Conservation (phyloP, 2,113 vertebrate species). For the Paracanthobrama guichenoti region DNA sequence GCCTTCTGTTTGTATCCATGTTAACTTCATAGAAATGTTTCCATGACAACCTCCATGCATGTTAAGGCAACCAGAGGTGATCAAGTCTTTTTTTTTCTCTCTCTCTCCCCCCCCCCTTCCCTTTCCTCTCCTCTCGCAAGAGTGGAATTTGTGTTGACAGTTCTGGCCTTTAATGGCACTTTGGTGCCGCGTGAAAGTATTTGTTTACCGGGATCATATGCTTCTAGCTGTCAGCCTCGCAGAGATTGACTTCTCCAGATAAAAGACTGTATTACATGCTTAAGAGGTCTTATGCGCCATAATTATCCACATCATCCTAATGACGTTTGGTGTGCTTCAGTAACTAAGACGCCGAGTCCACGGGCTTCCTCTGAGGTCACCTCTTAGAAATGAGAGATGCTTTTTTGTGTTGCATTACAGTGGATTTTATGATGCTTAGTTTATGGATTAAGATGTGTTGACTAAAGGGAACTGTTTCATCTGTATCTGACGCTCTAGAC, state of each 20-base stretch:
- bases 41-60: conserved; percentile 98
- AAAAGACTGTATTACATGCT: conserved; percentile 88
- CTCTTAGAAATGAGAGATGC: conserved; percentile 67
- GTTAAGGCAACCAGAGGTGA: conserved; percentile 97
- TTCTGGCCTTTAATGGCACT: conserved; percentile 98
- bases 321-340: conserved; percentile 82
- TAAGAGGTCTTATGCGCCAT: conserved; percentile 81
- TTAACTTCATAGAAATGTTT: conserved; percentile 93
- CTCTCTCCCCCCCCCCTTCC: conserved; percentile 50
- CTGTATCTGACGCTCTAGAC: conserved; percentile 27
- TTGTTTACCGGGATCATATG: conserved; percentile 97
- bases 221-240: conserved; percentile 88
- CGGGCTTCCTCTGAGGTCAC: conserved; percentile 68
- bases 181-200: conserved; percentile 91
- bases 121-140: conserved; percentile 73
- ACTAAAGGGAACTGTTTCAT: conserved; percentile 40
- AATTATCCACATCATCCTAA: conserved; percentile 88
- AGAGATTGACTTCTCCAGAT: conserved; percentile 89
- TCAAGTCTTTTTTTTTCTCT: conserved; percentile 83
- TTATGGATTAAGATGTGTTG: conserved; percentile 50
- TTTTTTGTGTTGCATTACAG: conserved; percentile 62
- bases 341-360: conserved; percentile 77
- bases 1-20: conserved; percentile 88
- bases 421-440: conserved; percentile 61
- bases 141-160: conserved; percentile 98